Evolutionary conservation across 53 echinoderm and acorn worm genomes (phyloP), one percentile per base, ranked within the genome.

Genomic region (Temnopleurus reevesii): DNA sequence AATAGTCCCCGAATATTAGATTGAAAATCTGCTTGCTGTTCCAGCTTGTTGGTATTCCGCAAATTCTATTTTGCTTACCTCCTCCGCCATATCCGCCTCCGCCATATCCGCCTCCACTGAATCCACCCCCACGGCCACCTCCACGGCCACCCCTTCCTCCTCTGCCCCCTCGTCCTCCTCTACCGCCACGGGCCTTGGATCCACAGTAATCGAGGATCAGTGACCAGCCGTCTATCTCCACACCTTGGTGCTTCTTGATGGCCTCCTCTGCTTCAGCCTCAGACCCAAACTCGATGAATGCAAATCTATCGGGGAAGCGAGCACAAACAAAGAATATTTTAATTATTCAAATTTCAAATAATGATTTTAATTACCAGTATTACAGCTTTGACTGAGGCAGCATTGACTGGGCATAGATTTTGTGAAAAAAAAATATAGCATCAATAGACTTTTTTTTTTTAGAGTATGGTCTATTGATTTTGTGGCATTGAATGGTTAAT

Each of bases 201-300:
- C 93, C 93, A 0, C 89, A 84, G 59, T 81, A 92, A 59, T 94
- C 94, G 45, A 94, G 57, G 36, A 94, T 81, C 81, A 94, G 65
- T 19, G 90, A 89, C 91, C 94, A 92, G 53, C 94, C 94, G 34
- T 94, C 94, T 23, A 94, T 65, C 82, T 94, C 94, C 2, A 86
- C 81, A 0, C 94, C 94, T 49, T 94, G 94, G 34, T 90, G 89
- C 4, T 55, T 71, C 30, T 60, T 51, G 51, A 94, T 81, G 36
- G 94, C 94, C 8, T 60, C 90, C 4, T 94, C 92, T 19, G 90
- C 94, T 0, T 9, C 81, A 1, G 53, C 81, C 30, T 94, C 92
- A 0, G 53, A 9, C 0, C 46, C 49, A 71, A 94, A 94, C 81
- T 94, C 94, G 19, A 94, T 66, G 92, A 91, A 94, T 0, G 90